phyloP scores from a whole-genome alignment of 2,888 invertebrate genomes.

The Temnothorax unifasciatus region DNA sequence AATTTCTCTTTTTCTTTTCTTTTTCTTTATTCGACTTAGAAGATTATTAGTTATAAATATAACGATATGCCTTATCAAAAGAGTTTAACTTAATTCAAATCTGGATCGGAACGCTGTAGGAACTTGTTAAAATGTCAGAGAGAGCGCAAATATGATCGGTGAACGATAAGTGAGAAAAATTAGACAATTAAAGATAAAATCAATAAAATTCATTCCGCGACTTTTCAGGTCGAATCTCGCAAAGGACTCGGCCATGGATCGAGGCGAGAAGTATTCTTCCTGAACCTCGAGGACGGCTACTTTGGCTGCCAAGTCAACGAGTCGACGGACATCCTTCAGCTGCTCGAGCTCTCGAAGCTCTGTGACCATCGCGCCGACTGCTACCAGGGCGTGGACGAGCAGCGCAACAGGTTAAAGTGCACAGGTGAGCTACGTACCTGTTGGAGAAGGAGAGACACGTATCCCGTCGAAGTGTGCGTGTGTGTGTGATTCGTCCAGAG shows the following conservation, averaged over 20 bases:
- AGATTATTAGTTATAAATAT: neutral
- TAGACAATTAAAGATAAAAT: neutral
- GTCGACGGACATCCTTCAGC: slow-evolving; percentile 97
- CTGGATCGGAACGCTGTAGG: neutral
- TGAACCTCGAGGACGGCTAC: slow-evolving; percentile 98
- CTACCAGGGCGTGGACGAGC: slow-evolving; percentile 96
- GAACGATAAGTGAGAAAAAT: neutral
- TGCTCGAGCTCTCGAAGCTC: slow-evolving; percentile 97
- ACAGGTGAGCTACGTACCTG: slow-evolving; percentile 89
- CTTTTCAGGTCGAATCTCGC: slow-evolving; percentile 90
- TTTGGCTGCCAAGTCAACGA: slow-evolving; percentile 99
- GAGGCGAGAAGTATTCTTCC: slow-evolving; percentile 97
- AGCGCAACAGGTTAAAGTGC: slow-evolving; percentile 96
- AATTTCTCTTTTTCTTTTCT: neutral
- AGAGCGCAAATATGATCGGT: neutral
- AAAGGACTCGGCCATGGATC: slow-evolving; percentile 94
- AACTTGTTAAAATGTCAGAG: neutral
- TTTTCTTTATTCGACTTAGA: neutral
- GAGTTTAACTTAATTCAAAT: neutral
- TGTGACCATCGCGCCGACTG: slow-evolving; percentile 97
- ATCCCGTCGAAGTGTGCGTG: neutral
- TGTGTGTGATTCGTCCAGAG: neutral
- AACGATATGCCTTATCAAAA: neutral
- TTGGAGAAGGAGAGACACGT: neutral
- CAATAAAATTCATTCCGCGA: neutral